Conservation (phyloP, 2,113 vertebrate species). For the Sterrhoptilus dennistouni region DNA sequence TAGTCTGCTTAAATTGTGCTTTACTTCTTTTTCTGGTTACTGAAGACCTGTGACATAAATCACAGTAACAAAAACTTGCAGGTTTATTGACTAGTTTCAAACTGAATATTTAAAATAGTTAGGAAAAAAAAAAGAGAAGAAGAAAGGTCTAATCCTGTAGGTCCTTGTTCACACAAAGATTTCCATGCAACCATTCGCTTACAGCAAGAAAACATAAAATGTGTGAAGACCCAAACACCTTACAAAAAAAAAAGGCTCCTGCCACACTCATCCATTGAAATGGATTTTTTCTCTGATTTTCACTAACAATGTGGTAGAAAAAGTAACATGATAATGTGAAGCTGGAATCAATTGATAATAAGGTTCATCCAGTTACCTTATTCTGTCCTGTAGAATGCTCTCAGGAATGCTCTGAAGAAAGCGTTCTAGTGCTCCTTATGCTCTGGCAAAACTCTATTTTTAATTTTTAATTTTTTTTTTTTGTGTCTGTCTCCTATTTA, state of each 20-base stretch:
- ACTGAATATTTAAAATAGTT: not conserved
- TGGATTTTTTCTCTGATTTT: not conserved
- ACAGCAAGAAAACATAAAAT: not conserved
- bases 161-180: not conserved
- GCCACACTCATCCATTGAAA: not conserved
- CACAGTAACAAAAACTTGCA: not conserved
- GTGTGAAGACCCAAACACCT: not conserved
- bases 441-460: not conserved
- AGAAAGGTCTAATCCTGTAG: not conserved
- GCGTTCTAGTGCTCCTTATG: not conserved
- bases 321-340: not conserved
- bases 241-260: not conserved
- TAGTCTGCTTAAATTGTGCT: not conserved
- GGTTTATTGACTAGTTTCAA: not conserved
- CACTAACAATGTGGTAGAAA: not conserved
- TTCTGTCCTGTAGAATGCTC: not conserved
- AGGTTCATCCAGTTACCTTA: not conserved
- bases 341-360: not conserved
- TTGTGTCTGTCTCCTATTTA: not conserved
- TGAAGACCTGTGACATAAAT: not conserved
- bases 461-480: not conserved
- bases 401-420: not conserved
- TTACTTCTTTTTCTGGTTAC: not conserved
- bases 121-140: fast-evolving
- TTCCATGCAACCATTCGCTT: not conserved